Evolutionary conservation across 1,140 invertebrate genomes (phyloP).

Genomic region (Parapsyche elsis): DNA sequence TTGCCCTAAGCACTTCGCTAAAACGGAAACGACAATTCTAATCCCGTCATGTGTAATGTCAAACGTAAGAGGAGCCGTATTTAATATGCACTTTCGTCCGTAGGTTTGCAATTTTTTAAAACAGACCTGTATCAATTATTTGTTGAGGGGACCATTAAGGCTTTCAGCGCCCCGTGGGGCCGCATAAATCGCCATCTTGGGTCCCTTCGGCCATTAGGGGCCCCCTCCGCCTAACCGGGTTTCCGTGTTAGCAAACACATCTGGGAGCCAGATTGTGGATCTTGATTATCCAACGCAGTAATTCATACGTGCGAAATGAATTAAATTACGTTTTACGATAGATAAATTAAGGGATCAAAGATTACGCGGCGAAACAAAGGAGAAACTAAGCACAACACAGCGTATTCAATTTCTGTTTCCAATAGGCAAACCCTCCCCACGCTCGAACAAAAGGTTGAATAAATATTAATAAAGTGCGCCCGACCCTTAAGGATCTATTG

Average conservation of each 20-base stretch:
- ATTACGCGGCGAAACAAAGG: not conserved
- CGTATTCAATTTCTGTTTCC: not conserved
- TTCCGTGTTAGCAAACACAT: constrained; percentile 30
- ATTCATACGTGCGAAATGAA: not conserved
- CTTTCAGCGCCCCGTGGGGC: constrained; percentile 6
- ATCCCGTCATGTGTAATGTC: too few relatives aligned
- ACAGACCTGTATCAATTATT: not conserved
- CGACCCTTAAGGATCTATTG: not conserved
- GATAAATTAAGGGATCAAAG: not conserved
- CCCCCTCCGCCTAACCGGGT: constrained; percentile 25
- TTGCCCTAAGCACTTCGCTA: too few relatives aligned
- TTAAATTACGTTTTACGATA: constrained; percentile 14
- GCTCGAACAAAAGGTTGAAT: constrained; percentile 2
- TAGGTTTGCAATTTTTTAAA: too few relatives aligned
- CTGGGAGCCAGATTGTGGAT: constrained; percentile 13
- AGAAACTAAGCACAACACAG: not conserved
- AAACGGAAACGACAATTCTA: too few relatives aligned
- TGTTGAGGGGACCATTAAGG: constrained; percentile 29
- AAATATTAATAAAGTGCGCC: constrained; percentile 24
- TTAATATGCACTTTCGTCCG: too few relatives aligned
- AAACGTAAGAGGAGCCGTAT: too few relatives aligned
- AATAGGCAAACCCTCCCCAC: not conserved
- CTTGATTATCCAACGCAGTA: constrained; percentile 8
- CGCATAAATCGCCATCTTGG: constrained; percentile 37
- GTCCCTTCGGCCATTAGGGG: constrained; percentile 5